Percentiles rank a stretch among this genome's conserved stretches.
Evolutionary conservation across 2,113 vertebrate genomes (phyloP).

Genomic region (Etia nguti): DNA sequence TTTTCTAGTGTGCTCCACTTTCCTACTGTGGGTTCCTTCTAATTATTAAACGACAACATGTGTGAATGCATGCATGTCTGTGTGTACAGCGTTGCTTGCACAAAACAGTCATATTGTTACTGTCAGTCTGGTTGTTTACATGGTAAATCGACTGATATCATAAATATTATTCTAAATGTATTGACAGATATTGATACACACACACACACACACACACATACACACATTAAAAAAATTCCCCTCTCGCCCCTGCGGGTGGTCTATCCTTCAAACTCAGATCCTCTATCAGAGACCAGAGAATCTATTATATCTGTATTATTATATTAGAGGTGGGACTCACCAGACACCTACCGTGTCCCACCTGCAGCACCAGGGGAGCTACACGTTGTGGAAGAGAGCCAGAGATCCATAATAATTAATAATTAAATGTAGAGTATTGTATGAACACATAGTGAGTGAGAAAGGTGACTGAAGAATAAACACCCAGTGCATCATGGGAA

Average conservation of each 20-base stretch:
- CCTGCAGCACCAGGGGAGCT: not conserved
- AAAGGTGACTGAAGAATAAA: too few species aligned
- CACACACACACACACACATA: not conserved
- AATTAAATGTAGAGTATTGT: not conserved
- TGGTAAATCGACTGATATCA: conserved; percentile 6
- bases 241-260: too few species aligned
- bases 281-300: not conserved
- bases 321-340: not conserved
- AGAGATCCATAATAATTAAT: not conserved
- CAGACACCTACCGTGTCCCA: not conserved
- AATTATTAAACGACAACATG: conserved; percentile 10
- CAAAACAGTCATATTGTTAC: conserved; percentile 19
- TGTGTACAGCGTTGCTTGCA: conserved; percentile 13
- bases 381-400: not conserved
- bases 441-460: too few species aligned
- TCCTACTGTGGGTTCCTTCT: not conserved
- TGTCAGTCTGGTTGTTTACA: conserved; percentile 3
- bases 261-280: too few species aligned
- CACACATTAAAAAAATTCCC: not conserved
- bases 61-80: not conserved
- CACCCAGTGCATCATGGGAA: too few species aligned
- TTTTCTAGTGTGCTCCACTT: conserved; percentile 17
- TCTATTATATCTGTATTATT: not conserved
- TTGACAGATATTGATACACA: not conserved
- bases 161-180: not conserved